Conservation (phyloP, 2,113 vertebrate genomes). For the Clarias gariepinus region DNA sequence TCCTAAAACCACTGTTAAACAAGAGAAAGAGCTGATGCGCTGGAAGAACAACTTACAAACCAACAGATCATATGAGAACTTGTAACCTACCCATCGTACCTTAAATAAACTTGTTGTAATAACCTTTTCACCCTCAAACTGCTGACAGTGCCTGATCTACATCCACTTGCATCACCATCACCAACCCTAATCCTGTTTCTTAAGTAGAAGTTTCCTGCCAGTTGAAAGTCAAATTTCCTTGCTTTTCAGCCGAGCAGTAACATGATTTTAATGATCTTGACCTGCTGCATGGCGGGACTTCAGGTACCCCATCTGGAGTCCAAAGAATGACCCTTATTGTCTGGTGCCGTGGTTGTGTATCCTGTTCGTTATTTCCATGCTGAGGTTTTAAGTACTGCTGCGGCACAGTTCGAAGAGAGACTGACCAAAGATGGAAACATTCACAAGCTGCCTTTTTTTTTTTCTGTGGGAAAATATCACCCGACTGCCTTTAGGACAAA, state of each 20-base stretch:
- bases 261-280: slow-evolving; percentile 54
- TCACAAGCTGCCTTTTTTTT: slow-evolving; percentile 9
- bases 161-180: neutral
- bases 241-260: slow-evolving; percentile 53
- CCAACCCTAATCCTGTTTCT: slow-evolving; percentile 43
- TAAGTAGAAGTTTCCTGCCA: slow-evolving; percentile 22
- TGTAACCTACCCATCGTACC: neutral
- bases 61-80: neutral
- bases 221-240: slow-evolving; percentile 40
- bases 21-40: neutral
- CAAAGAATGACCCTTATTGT: slow-evolving; percentile 60
- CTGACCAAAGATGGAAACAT: slow-evolving; percentile 48
- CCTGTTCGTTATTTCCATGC: slow-evolving; percentile 50
- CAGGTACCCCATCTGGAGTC: slow-evolving; percentile 34
- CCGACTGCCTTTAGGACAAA: neutral
- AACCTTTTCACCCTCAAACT: neutral
- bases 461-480: slow-evolving; percentile 31
- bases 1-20: neutral
- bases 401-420: slow-evolving; percentile 41
- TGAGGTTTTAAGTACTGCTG: slow-evolving; percentile 57
- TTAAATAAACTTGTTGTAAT: neutral
- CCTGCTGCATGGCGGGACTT: slow-evolving; percentile 30
- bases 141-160: neutral
- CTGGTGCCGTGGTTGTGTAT: slow-evolving; percentile 43
- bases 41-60: neutral